Base-by-base conservation (phyloP, 1,140 invertebrate genomes). In the Caenorhabditis latens region DNA sequence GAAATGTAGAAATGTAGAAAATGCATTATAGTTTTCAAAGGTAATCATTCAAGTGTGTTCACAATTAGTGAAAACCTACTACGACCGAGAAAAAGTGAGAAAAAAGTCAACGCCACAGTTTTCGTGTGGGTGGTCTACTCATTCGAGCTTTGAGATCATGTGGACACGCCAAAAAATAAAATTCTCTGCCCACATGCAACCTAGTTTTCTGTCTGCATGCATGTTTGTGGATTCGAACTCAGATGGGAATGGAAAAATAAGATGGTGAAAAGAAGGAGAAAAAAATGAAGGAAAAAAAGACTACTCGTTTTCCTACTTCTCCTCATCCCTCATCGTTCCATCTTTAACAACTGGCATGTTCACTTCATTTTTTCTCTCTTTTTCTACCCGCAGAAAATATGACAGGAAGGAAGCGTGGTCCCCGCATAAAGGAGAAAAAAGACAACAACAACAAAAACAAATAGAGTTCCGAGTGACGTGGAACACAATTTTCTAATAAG, bases 211-310 rank as follows among this genome's bases (percentile, higher is more conserved):
- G 61, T 63, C 61, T 71, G 19, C 16, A 46, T 71, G 42, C 65
- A 71, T 71, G 16, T 21, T 71, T 48, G 40, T 71, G 16, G 43
- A 48, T 71, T 71, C 43, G 40, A 71, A 65, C 63, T 65, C 24
- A 32, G 32, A 65, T 65, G 63, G 63, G 63, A 46, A 71, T 71
- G 40, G 65, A 42, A 71, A 71, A 79, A 79, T 50, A 79, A 79
- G 16, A 71, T 32, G 65, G 65, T 46, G 43, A 43, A 71, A 42
- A 16, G 16, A 24, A 21, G 7, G n/a, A 61, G n/a, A 61, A 61
- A 61, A 32, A 63, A 19, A 24, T n/a, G 13, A 21, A 43, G 40
- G 5, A 46, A 43, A 43, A 71, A 43, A 43, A 24, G n/a, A 67
- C 40, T 43, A 11, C 65, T 43, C 65, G 2, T 40, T 65, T 65